Evolutionary conservation across 1,140 invertebrate genomes (phyloP).

Genomic region (Tenebrio molitor): DNA sequence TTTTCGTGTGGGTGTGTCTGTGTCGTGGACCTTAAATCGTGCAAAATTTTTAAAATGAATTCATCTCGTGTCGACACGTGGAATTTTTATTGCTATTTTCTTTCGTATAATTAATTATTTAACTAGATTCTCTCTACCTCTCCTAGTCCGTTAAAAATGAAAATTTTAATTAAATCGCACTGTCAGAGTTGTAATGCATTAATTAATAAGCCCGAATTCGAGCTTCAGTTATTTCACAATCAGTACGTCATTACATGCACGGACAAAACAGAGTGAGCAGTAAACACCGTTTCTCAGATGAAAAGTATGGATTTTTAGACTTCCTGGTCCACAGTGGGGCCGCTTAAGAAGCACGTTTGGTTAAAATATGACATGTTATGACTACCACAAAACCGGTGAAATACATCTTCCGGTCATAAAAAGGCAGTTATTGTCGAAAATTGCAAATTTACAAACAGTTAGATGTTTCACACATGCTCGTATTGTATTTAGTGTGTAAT

Average conservation of each 20-base stretch:
- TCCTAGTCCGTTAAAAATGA: constrained; percentile 10
- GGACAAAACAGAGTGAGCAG: constrained; percentile 9
- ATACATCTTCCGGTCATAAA: constrained; percentile 13
- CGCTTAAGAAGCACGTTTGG: neutral
- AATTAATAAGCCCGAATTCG: too few species aligned
- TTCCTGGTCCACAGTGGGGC: neutral
- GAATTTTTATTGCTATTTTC: constrained; percentile 31
- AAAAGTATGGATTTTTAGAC: neutral
- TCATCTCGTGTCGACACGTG: constrained; percentile 12
- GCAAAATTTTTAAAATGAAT: constrained; percentile 35
- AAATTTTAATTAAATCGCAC: constrained; percentile 19
- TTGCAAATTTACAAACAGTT: constrained; percentile 3
- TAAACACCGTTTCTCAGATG: constrained; percentile 12
- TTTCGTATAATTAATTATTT: constrained; percentile 25
- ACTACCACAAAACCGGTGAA: neutral
- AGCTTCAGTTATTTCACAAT: too few species aligned
- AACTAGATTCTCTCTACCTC: neutral
- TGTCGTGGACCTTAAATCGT: constrained; percentile 30
- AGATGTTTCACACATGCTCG: neutral
- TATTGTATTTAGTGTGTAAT: too few species aligned
- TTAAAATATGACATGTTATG: neutral
- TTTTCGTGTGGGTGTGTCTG: constrained; percentile 21
- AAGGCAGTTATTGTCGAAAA: neutral
- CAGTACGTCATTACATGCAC: too few species aligned
- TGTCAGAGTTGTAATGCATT: too few species aligned